A percentile compares a stretch with the other conserved stretches of the same genome.
Conservation (phyloP, 2,797 vertebrate species). For the Margarornis squamiger region DNA sequence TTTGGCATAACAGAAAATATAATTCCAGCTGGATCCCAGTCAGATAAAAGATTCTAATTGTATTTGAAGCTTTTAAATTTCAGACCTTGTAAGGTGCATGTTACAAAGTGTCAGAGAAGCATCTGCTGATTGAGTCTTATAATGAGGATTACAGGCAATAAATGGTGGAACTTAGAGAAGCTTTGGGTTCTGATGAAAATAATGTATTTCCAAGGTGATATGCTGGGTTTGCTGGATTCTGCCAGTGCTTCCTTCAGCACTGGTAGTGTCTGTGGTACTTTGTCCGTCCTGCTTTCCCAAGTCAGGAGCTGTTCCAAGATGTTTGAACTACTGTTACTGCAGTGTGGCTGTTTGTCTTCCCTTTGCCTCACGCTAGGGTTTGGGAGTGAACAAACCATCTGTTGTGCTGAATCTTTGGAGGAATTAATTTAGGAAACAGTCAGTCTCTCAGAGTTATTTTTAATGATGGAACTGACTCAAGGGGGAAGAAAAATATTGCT, state of each 20-base stretch:
- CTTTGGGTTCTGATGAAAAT: not conserved
- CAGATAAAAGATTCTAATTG: not conserved
- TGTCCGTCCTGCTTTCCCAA: not conserved
- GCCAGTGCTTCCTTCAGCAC: fast-evolving
- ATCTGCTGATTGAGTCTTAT: not conserved
- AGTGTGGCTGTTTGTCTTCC: not conserved
- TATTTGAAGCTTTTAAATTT: not conserved
- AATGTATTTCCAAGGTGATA: not conserved
- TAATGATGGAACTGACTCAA: not conserved
- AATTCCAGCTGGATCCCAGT: not conserved
- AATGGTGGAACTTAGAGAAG: not conserved
- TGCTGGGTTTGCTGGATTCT: not conserved
- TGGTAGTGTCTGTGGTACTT: not conserved
- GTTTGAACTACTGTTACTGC: not conserved
- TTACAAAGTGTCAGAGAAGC: not conserved
- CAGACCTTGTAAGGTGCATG: not conserved
- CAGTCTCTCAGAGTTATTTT: not conserved
- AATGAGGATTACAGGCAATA: not conserved
- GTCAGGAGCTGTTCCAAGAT: not conserved
- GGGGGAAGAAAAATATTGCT: not conserved
- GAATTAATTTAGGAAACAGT: conserved; percentile 1
- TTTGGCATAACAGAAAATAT: not conserved
- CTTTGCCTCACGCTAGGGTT: not conserved
- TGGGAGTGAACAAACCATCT: not conserved
- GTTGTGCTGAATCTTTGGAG: not conserved